Evolutionary conservation across 2,797 vertebrate genomes (phyloP).

Genomic region (Mastacembelus armatus): DNA sequence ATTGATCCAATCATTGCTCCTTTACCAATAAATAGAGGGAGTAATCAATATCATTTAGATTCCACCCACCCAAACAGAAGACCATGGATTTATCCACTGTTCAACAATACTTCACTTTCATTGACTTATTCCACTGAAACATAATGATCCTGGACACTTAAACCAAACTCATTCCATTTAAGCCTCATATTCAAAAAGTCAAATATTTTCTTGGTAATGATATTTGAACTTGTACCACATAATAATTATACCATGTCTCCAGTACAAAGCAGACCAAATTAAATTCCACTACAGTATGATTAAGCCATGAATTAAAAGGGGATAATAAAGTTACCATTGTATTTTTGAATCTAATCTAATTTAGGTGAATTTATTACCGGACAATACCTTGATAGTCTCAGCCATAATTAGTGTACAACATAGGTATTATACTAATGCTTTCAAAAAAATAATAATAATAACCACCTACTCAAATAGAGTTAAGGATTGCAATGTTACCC

Average conservation of each 20-base stretch:
- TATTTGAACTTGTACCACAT: conserved; percentile 39
- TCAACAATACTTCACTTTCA: background rate
- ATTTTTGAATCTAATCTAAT: conserved; percentile 39
- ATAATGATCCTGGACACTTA: background rate
- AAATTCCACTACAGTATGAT: conserved; percentile 51
- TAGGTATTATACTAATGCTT: background rate
- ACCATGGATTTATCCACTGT: background rate
- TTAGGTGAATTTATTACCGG: conserved; percentile 39
- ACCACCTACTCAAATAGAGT: background rate
- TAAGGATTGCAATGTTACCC: background rate
- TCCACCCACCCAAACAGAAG: background rate
- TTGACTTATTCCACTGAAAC: background rate
- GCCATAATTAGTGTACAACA: conserved; percentile 23
- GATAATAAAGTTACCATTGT: conserved; percentile 39
- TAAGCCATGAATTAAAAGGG: conserved; percentile 37
- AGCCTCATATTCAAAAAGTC: background rate
- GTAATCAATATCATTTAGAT: conserved; percentile 20
- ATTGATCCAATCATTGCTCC: conserved; percentile 14
- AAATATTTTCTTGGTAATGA: conserved; percentile 28
- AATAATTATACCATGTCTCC: conserved; percentile 29
- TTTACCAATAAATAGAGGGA: background rate
- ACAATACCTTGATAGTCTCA: conserved; percentile 15
- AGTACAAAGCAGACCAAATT: conserved; percentile 39
- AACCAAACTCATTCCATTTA: background rate
- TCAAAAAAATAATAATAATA: conserved; percentile 5